A percentile compares a stretch with the other conserved stretches of the same genome.
phyloP scores from a whole-genome alignment of 2,797 vertebrate genomes.

The Gymnodraco acuticeps region DNA sequence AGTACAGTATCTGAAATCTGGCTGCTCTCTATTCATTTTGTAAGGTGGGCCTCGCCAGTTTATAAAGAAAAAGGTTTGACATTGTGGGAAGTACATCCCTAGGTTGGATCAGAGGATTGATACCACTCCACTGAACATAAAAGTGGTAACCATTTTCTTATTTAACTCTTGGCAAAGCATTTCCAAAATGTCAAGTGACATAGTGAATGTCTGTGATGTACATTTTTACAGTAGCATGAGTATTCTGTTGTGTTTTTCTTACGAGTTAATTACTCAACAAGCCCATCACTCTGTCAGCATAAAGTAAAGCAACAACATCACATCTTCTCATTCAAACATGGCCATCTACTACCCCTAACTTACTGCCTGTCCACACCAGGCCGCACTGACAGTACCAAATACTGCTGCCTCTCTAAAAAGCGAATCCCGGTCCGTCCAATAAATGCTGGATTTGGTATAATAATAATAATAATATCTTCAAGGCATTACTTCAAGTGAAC shows the following conservation, averaged over 20 bases:
- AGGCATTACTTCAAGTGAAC: constrained; percentile 68
- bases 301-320: constrained; percentile 21
- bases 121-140: not conserved
- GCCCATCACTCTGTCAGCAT: not conserved
- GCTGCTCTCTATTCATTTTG: not conserved
- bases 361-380: constrained; percentile 45
- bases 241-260: constrained; percentile 3
- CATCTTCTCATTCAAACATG: constrained; percentile 65
- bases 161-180: not conserved
- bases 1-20: not conserved
- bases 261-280: constrained; percentile 15
- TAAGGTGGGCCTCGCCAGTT: not conserved
- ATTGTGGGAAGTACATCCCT: not conserved
- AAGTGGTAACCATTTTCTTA: not conserved
- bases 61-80: not conserved
- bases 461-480: constrained; percentile 66
- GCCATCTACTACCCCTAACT: constrained; percentile 37
- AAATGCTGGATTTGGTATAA: constrained; percentile 73
- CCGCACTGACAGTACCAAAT: constrained; percentile 39
- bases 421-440: constrained; percentile 48
- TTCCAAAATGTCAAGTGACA: not conserved
- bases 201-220: not conserved
- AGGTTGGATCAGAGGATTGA: not conserved
- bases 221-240: not conserved
- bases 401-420: constrained; percentile 41